Evolutionary conservation across 35 echinoderm and acorn worm species (phyloP).

Genomic region (Ophiothrix spiculata): DNA sequence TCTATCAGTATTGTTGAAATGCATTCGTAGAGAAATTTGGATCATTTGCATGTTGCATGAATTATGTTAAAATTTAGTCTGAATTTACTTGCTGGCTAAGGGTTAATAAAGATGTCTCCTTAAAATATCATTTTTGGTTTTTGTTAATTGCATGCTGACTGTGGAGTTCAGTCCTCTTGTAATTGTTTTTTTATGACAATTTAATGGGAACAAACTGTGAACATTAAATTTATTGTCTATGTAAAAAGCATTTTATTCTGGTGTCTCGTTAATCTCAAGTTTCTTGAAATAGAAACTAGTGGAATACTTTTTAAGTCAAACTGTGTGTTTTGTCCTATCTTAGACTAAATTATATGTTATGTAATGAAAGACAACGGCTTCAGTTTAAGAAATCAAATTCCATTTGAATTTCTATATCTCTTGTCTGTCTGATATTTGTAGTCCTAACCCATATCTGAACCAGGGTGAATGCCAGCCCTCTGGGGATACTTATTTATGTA

Average conservation of each 20-base stretch:
- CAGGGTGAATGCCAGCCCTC: background rate
- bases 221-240: no score
- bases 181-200: no score
- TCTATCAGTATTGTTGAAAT: no score
- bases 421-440: background rate
- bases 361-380: no score
- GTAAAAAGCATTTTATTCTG: background rate
- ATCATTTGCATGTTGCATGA: background rate
- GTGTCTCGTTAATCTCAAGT: background rate
- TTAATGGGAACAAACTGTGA: no score
- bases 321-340: background rate
- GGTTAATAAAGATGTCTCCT: background rate
- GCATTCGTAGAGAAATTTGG: no score
- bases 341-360: no score
- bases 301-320: background rate
- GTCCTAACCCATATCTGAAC: background rate
- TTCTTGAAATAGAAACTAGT: background rate
- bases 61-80: background rate
- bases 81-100: background rate
- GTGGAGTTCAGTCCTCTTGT: no score
- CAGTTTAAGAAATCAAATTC: background rate
- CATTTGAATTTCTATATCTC: background rate
- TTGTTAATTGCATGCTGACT: no score
- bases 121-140: background rate
- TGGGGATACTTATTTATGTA: background rate